Evolutionary conservation across 1,140 invertebrate species (phyloP), one percentile per base, ranked within the genome.

Genomic region (Phthorimaea operculella): DNA sequence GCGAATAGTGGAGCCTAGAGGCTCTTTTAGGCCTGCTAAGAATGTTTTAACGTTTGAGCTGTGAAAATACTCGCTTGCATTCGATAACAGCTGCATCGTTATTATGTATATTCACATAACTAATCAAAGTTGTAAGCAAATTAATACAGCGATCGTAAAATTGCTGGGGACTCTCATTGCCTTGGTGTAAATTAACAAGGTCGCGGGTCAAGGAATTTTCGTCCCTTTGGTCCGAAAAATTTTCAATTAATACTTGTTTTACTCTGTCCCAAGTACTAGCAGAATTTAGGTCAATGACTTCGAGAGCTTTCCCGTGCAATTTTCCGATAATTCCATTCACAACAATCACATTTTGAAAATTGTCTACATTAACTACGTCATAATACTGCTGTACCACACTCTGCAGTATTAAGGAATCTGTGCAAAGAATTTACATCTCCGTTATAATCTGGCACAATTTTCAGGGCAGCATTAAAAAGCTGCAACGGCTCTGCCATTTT

Each of bases 261-360:
- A 28, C 21, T 28, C 21, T 28, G 6, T 28, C 6, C 21, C 21
- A 28, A 6, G 21, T 28, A 28, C 6, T 28, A 28, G 21, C 21
- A 28, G 21, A 28, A 28, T 28, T 28, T 28, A 28, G 6, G 21
- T 28, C 21, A 28, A 28, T 6, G 21, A 28, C 21, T 6, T 28
- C 21, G 21, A 28, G 21, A 28, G 21, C 39, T 9, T 42, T 42
- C 14, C 39, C 39, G 11, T 42, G 11, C 39, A 42, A 42, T 42
- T 42, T 42, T 42, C 39, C 14, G 39, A 42, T 42, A 3, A 42
- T n/a, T 42, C 39, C 39, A 8, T 42, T 42, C 4, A 42, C 8
- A 42, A 42, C 39, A 42, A 42, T 42, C 11, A 42, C 14, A 42
- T 42, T 42, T 42, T 42, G 39, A 42, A 42, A 42, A 42, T 42